These are phyloP conservation scores for Paramuricea clavata DNA, from an alignment of 92 coral and sea anemone species.

Conservation along the genomic window DNA sequence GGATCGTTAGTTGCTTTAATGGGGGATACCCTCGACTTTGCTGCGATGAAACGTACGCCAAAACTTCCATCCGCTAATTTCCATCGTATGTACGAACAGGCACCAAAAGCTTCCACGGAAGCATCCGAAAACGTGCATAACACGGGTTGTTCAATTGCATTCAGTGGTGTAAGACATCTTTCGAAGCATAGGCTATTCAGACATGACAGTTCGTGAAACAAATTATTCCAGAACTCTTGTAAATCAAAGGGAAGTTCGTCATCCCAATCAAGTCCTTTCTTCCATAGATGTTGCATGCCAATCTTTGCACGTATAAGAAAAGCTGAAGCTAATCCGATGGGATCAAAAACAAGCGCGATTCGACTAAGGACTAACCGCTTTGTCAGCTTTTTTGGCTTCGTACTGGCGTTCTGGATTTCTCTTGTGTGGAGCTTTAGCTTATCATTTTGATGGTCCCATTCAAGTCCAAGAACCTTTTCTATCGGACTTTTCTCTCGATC, in stretches of 20 bases:
- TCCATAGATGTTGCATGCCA: conserved; percentile 44
- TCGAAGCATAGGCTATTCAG: conserved; percentile 17
- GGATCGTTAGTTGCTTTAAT: too few relatives aligned
- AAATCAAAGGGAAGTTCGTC: conserved; percentile 38
- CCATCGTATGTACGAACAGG: conserved; percentile 63
- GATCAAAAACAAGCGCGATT: conserved; percentile 58
- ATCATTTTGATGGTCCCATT: background rate
- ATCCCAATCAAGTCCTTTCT: conserved; percentile 56
- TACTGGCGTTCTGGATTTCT: background rate
- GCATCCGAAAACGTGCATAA: conserved; percentile 50
- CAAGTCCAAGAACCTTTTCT: conserved; percentile 1
- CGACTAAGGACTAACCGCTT: conserved; percentile 42
- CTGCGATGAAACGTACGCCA: background rate
- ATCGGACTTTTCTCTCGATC: background rate
- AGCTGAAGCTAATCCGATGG: conserved; percentile 57
- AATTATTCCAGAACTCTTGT: background rate
- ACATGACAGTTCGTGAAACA: conserved; percentile 32
- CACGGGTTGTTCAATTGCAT: conserved; percentile 35
- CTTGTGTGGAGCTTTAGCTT: background rate
- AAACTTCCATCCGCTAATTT: conserved; percentile 1
- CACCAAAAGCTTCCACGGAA: conserved; percentile 51
- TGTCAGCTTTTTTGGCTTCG: background rate
- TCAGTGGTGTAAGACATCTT: conserved; percentile 29
- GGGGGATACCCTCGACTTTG: too few relatives aligned
- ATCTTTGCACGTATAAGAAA: conserved; percentile 41